Conservation (phyloP, 2,888 invertebrate species). For the Dolichomitus sp. region DNA sequence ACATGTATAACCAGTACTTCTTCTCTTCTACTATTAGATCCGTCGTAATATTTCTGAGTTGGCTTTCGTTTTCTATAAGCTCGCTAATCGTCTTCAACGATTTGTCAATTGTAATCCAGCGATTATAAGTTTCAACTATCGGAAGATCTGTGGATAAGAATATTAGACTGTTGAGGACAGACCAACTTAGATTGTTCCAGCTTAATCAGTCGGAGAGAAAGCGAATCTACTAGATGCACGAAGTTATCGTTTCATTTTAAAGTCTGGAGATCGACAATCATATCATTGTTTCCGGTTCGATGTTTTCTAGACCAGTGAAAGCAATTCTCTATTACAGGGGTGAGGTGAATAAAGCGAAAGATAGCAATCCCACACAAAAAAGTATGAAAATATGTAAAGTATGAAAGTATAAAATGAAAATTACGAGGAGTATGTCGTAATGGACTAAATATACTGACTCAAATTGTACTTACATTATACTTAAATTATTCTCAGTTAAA, state of each 20-base stretch:
- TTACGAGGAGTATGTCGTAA: no score
- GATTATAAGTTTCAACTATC: conserved; percentile 19
- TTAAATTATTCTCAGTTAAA: no score
- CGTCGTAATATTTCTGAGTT: not conserved
- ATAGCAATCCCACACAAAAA: not conserved
- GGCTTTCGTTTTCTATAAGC: not conserved
- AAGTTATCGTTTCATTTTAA: conserved; percentile 51
- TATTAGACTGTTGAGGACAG: no score
- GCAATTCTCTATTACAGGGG: conserved; percentile 15
- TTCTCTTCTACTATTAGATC: not conserved
- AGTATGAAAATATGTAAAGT: no score
- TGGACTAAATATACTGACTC: no score
- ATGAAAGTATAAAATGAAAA: no score
- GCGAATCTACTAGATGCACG: conserved; percentile 16
- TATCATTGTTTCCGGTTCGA: conserved; percentile 1
- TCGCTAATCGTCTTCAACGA: not conserved
- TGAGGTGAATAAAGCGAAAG: not conserved
- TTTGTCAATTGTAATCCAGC: conserved; percentile 18
- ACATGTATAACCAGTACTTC: not conserved
- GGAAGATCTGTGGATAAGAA: not conserved
- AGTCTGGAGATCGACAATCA: conserved; percentile 24
- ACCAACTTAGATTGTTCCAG: conserved; percentile 21
- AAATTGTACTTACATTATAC: no score
- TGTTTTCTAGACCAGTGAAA: conserved; percentile 21
- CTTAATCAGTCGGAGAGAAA: not conserved